phyloP scores from a whole-genome alignment of 2,113 vertebrate species.

The Poecile atricapillus region DNA sequence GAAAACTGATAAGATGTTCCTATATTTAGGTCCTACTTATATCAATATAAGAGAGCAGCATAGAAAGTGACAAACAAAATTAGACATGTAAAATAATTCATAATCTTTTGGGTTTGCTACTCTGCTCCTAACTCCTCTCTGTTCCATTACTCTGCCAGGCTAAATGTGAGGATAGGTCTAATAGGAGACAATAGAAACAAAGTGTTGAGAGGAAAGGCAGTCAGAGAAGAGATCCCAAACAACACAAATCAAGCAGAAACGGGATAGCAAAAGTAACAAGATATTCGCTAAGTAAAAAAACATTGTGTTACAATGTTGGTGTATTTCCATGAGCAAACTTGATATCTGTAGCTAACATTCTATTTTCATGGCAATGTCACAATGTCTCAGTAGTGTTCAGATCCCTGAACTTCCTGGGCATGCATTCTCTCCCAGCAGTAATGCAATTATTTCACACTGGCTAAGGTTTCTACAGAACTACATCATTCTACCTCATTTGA shows the following conservation, averaged over 20 bases:
- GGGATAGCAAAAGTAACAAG: background rate
- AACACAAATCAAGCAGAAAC: background rate
- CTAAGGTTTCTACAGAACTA: background rate
- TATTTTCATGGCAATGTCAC: conserved; percentile 1
- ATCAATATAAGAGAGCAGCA: background rate
- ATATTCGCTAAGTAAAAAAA: background rate
- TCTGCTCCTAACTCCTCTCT: background rate
- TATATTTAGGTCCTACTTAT: background rate
- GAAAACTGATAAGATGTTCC: background rate
- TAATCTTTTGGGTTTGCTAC: background rate
- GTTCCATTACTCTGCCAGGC: background rate
- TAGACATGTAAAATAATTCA: background rate
- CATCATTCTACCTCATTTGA: background rate
- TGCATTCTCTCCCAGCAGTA: background rate
- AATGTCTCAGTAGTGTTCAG: background rate
- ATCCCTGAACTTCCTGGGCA: fast-evolving
- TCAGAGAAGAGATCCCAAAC: background rate
- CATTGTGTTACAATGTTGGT: background rate
- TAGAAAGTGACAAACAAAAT: background rate
- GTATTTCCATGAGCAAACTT: background rate
- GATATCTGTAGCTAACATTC: background rate
- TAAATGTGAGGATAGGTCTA: background rate
- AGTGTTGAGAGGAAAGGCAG: background rate
- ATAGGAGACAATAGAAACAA: background rate
- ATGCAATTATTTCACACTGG: background rate